Evolutionary conservation across 2,888 invertebrate species (phyloP).

Genomic region (Conomelus anceps): DNA sequence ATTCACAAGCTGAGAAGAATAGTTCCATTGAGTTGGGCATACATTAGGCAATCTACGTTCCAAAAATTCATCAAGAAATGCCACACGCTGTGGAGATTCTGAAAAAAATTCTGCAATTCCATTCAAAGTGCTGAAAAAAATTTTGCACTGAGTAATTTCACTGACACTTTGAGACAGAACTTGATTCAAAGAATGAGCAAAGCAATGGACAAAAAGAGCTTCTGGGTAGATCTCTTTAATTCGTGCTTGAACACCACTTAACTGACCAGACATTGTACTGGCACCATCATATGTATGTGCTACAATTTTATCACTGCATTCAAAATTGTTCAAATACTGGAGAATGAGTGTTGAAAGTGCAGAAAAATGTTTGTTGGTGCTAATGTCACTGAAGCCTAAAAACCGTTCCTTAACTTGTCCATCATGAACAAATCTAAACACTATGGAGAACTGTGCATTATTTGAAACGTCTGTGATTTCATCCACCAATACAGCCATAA

Average conservation of each 20-base stretch:
- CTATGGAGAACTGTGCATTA: constrained; percentile 23
- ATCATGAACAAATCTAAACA: constrained; percentile 20
- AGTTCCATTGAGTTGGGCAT: background rate
- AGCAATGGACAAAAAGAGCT: constrained; percentile 13
- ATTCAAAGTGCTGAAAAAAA: constrained; percentile 8
- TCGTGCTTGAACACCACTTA: background rate
- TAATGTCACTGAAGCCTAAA: constrained; percentile 18
- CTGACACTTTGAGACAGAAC: constrained; percentile 5
- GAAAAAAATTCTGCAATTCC: constrained; percentile 15
- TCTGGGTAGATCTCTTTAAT: background rate
- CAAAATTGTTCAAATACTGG: background rate
- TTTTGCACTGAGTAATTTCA: constrained; percentile 7
- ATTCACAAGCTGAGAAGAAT: background rate
- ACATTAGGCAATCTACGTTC: background rate
- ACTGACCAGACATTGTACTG: constrained; percentile 9
- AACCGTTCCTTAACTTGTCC: constrained; percentile 15
- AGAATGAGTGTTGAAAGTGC: background rate
- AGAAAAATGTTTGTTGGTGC: background rate
- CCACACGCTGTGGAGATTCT: constrained; percentile 5
- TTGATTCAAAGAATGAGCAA: constrained; percentile 10
- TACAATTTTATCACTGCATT: constrained; percentile 1
- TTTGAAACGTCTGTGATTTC: constrained; percentile 22
- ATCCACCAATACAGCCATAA: constrained; percentile 19
- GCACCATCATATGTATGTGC: constrained; percentile 24
- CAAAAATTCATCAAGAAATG: background rate